phyloP scores from a whole-genome alignment of 1,140 invertebrate species.

The Scylla paramamosain region DNA sequence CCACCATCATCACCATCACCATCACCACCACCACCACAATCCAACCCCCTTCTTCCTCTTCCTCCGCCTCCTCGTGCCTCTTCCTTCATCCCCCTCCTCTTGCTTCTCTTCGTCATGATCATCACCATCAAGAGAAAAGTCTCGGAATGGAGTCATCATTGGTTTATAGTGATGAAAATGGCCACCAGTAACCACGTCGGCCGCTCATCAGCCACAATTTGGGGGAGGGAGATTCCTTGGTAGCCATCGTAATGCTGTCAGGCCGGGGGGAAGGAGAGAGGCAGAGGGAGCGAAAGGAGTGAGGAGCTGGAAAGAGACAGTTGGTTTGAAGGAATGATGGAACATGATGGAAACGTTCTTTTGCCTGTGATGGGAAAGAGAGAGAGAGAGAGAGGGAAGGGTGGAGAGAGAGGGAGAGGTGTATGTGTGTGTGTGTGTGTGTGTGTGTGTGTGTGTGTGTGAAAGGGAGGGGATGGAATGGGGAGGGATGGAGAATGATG shows the following conservation, averaged over 20 bases:
- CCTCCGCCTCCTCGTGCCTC: too few species aligned
- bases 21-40: too few species aligned
- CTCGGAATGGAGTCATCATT: background rate
- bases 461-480: too few species aligned
- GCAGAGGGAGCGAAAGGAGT: background rate
- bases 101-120: background rate
- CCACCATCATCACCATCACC: too few species aligned
- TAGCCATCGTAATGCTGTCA: background rate
- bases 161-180: conserved; percentile 15
- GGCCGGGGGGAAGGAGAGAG: background rate
- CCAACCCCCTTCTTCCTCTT: too few species aligned
- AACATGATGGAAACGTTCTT: background rate
- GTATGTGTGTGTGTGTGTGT: too few species aligned
- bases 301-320: background rate
- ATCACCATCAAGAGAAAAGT: background rate
- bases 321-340: background rate
- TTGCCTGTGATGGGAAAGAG: background rate
- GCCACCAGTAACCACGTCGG: background rate
- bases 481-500: too few species aligned
- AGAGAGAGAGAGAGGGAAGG: background rate
- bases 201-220: background rate
- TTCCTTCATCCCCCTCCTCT: too few species aligned
- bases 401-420: too few species aligned
- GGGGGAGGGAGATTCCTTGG: background rate
- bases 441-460: too few species aligned